Base-by-base conservation (phyloP, 2,797 vertebrate genomes). In the Erpetoichthys calabaricus region DNA sequence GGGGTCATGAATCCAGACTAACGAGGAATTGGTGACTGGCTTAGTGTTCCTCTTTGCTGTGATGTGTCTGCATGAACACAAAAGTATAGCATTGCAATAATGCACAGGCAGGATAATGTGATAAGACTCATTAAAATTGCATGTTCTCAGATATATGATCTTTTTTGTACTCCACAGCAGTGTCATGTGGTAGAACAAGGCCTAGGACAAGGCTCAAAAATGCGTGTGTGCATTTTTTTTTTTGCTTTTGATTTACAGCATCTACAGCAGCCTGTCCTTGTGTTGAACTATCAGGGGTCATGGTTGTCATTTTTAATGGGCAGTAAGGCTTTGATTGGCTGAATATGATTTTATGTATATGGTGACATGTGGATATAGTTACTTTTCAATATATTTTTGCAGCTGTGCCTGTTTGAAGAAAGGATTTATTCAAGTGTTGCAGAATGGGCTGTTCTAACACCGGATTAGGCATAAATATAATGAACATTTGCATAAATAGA, bases 71-170 rank as follows among this genome's bases (percentile, higher is more conserved):
- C n/a, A 49, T n/a, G 47, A 75, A 78, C 74, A 75, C 75, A 63
- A 70, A 74, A 79, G 70, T 82, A 76, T 76, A 77, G 78, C 42
- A 51, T 77, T 76, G 72, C 74, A 79, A 67, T 80, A 79, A 71
- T 71, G 75, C 75, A 59, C 77, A 61, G 68, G 73, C 78, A 75
- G 75, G 75, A 76, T 80, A 80, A 85, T 80, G 73, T 68, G 76
- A 81, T 77, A 85, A 75, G 71, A 63, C 68, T 71, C 80, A 91
- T 89, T 83, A 89, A 91, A 89, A 85, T 88, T 92, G 84, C 71
- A 92, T 84, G 80, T 58, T 63, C 65, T 64, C 60, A 68, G 83
- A 82, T 80, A 81, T 81, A 66, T 59, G 67, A 77, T 73, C 75
- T 47, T 79, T 73, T 72, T 57, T 62, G 47, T 75, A 65, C 59